phyloP scores from a whole-genome alignment of 2,888 invertebrate species.

The Drosophila tanythrix region DNA sequence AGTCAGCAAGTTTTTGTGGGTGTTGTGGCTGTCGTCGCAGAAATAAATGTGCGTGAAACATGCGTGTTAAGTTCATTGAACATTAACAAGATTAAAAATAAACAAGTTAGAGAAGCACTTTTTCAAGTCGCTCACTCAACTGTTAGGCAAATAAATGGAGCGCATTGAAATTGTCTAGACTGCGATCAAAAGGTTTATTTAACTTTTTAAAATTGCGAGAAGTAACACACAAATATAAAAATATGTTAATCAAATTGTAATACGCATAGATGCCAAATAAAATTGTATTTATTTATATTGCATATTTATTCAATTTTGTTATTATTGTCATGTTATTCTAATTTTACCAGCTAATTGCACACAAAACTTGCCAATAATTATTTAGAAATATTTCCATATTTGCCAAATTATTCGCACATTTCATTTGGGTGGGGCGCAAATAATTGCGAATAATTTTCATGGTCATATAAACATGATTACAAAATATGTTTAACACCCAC shows the following conservation, averaged over 20 bases:
- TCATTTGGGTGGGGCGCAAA: slow-evolving; percentile 28
- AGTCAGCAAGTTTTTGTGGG: slow-evolving; percentile 63
- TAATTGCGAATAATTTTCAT: slow-evolving; percentile 52
- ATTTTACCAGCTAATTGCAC: slow-evolving; percentile 3
- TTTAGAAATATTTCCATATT: slow-evolving; percentile 24
- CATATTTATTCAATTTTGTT: background rate
- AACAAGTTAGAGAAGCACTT: slow-evolving; percentile 31
- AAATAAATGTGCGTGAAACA: slow-evolving; percentile 50
- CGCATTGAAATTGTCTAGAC: slow-evolving; percentile 48
- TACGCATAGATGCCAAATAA: background rate
- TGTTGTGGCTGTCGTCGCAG: slow-evolving; percentile 39
- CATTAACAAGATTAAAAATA: slow-evolving; percentile 73
- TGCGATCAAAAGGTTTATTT: background rate
- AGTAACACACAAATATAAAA: background rate
- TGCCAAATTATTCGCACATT: slow-evolving; percentile 28
- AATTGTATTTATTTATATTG: background rate
- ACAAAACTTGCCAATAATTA: slow-evolving; percentile 22
- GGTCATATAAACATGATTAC: slow-evolving; percentile 67
- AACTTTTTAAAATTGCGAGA: background rate
- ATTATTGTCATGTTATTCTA: background rate
- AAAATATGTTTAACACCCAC: slow-evolving; percentile 43
- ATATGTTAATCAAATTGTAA: background rate
- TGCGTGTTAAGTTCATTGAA: slow-evolving; percentile 73
- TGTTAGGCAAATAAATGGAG: slow-evolving; percentile 33
- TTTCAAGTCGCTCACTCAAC: slow-evolving; percentile 51